Evolutionary conservation across 2,888 invertebrate species (phyloP), one percentile per base, ranked within the genome.

Genomic region (Eilema sororculum): DNA sequence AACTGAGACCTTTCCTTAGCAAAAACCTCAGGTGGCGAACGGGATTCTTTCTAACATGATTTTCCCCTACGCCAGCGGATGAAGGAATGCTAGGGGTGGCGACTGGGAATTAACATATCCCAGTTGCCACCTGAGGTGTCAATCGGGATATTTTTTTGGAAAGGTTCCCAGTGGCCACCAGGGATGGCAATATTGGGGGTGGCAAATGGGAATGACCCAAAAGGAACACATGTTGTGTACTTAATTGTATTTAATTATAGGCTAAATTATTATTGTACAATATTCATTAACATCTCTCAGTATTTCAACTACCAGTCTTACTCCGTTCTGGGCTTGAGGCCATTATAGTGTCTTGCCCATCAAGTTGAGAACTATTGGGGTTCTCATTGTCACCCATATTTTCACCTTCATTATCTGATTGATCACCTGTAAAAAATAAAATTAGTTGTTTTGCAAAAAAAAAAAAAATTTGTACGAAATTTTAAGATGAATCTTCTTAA

Each of bases 361-460:
- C 95, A 59, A 90, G 84, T 80, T 94, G 95, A 8, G 94, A 93
- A 78, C 87, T 93, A 79, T 92, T 95, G 52, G 90, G 87, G 79
- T 91, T 92, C 10, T 95, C 95, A 82, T 89, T 90, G 65, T 94
- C 94, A 8, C 88, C 93, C 71, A 90, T 92, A 78, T 91, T 93
- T 8, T 95, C 95, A 13, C 92, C 95, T 86, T 95, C 95, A 85
- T 95, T 95, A 74, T 95, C 95, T 10, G 95, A 95, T 87, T 92
- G 90, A 69, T 94, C 95, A 92, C 68, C 68, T 72, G 37, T 62
- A 68, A 68, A 4, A 12, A 24, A 5, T 12, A 20, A 46, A 66
- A 30, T 46, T 37, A 24, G 22, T 16, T 37, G 1, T 33, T 9
- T 13, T n/a, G 8, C 5, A 0, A 41, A 20, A 46, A 41, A 41